Conservation (phyloP, 2,888 invertebrate species). For the Aphodius sticticus region DNA sequence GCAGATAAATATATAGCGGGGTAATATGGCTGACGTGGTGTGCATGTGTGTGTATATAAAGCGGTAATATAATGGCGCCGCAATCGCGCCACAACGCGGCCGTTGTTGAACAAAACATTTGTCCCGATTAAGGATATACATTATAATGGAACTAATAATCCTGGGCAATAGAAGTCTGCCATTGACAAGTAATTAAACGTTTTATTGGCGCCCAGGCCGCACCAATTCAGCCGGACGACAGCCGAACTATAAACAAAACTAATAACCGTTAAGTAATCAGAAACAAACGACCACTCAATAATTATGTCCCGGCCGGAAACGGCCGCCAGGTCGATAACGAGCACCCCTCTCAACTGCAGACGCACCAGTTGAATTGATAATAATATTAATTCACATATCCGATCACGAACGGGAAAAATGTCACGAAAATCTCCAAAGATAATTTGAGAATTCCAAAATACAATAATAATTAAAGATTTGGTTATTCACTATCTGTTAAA, state of each 20-base stretch:
- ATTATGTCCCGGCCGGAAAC: slow-evolving; percentile 21
- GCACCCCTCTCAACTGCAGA: neutral
- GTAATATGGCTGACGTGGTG: neutral
- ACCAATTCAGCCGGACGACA: slow-evolving; percentile 46
- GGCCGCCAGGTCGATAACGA: neutral
- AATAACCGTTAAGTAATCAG: slow-evolving; percentile 45
- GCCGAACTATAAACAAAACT: slow-evolving; percentile 50
- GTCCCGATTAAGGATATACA: slow-evolving; percentile 44
- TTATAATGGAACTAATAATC: slow-evolving; percentile 50
- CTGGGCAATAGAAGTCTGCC: slow-evolving; percentile 52
- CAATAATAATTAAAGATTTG: too few species aligned
- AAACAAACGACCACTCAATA: slow-evolving; percentile 30
- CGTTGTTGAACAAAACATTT: slow-evolving; percentile 33
- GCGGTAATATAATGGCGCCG: neutral
- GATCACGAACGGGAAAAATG: too few species aligned
- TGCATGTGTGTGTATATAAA: neutral
- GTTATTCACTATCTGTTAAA: too few species aligned
- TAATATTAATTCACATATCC: too few species aligned
- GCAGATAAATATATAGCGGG: neutral
- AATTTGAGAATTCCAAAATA: too few species aligned
- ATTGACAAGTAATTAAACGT: slow-evolving; percentile 56
- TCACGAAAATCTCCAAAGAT: too few species aligned
- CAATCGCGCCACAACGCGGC: neutral
- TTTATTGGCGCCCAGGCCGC: slow-evolving; percentile 50
- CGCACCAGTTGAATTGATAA: neutral